Base-by-base conservation (phyloP, 2,888 invertebrate genomes). In the Tetragnatha montana region DNA sequence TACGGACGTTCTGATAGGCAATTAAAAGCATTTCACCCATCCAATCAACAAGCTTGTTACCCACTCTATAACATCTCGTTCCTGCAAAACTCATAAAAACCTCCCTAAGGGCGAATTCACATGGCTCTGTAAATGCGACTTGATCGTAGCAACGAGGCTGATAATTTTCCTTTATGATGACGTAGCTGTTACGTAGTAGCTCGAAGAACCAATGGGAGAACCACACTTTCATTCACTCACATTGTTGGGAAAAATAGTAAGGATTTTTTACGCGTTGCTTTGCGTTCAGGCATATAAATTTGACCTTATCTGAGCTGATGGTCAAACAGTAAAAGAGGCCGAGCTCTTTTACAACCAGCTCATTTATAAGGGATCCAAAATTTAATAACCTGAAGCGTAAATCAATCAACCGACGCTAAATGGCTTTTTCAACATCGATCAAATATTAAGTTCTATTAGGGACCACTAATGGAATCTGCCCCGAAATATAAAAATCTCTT, bases 351-450 rank as follows among this genome's bases (percentile, higher is more conserved):
- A 35, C 35, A 35, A 4, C 35, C 60, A 60, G 60, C 60, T 60
- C 60, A 60, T 60, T 60, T 60, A 17, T 60, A 60, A 8, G 60
- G 17, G 7, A 60, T 17, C 60, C 60, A 60, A 79, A 78, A 85
- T 85, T 79, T 85, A 85, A 85, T 79, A 85, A 79, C 71, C 71
- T 50, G 6, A 71, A 19, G n/a, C 50, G 79, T 85, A 85, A 85
- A 85, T 85, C 78, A 85, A 85, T 85, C 85, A 79, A 68, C 14
- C n/a, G 22, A 19, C 84, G 47, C 75, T 83, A 74, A 73, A 82
- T 22, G 17, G 60, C 60, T 60, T 60, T 60, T 60, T 60, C 60
- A 60, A 60, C 60, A 60, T 60, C 60, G 60, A 60, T 60, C 60
- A 60, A 60, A 60, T 60, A 60, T 60, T 60, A 60, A 17, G 60